These are phyloP conservation scores for Neodiprion virginianus DNA, from an alignment of 1,140 invertebrate species.

Conservation along the genomic window DNA sequence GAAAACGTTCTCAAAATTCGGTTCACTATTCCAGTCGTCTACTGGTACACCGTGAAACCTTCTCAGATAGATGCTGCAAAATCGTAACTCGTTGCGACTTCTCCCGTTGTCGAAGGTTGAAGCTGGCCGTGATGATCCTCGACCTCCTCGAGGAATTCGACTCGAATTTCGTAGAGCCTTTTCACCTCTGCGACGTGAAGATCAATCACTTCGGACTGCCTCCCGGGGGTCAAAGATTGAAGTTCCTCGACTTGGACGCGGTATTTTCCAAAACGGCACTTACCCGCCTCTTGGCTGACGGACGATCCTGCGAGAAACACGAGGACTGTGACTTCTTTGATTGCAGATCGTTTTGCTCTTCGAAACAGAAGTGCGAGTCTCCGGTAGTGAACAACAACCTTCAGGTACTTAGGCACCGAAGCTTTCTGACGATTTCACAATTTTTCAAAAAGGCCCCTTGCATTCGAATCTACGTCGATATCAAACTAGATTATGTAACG, in stretches of 20 bases:
- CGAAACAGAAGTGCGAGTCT: slow-evolving; percentile 60
- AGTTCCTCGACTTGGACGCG: slow-evolving; percentile 69
- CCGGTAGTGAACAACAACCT: slow-evolving; percentile 70
- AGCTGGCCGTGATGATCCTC: slow-evolving; percentile 67
- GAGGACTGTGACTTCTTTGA: slow-evolving; percentile 73
- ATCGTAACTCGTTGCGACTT: too few relatives aligned
- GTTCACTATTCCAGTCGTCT: too few relatives aligned
- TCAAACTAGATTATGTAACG: not conserved
- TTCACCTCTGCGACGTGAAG: slow-evolving; percentile 74
- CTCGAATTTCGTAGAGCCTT: slow-evolving; percentile 62
- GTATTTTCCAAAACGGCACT: slow-evolving; percentile 61
- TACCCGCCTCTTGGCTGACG: slow-evolving; percentile 54
- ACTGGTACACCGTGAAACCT: too few relatives aligned
- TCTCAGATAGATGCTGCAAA: too few relatives aligned
- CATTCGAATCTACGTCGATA: too few relatives aligned
- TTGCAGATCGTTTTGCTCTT: slow-evolving; percentile 66
- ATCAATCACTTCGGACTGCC: slow-evolving; percentile 71
- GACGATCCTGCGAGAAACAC: slow-evolving; percentile 60
- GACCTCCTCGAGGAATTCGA: slow-evolving; percentile 69
- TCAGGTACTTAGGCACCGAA: slow-evolving; percentile 51
- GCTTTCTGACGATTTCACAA: too few relatives aligned
- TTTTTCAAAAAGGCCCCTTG: too few relatives aligned
- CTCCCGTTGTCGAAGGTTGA: slow-evolving; percentile 42
- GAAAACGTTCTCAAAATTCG: too few relatives aligned
- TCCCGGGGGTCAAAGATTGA: slow-evolving; percentile 59